Percentiles rank a stretch among this genome's conserved stretches.
These are phyloP conservation scores for Phylloscopus whistleri DNA, from an alignment of 2,113 vertebrate species.

Conservation along the genomic window DNA sequence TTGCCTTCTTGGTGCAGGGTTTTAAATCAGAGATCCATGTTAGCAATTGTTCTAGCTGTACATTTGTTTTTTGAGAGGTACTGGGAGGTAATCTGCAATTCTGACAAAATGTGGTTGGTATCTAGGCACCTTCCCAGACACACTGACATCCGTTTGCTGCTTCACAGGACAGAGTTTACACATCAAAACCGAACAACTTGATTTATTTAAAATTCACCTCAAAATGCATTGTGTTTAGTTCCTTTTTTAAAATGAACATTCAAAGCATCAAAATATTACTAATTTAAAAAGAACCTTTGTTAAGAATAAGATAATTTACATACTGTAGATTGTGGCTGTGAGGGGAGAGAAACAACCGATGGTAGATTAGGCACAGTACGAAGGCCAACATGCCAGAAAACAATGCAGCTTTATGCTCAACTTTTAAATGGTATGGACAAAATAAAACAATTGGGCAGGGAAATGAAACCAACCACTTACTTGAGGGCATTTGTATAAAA, in stretches of 20 bases:
- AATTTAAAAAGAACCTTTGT: conserved; percentile 62
- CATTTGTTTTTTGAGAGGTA: not conserved
- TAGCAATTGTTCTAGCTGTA: not conserved
- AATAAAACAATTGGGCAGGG: not conserved
- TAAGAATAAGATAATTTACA: conserved; percentile 66
- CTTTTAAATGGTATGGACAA: conserved; percentile 17
- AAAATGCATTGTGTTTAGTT: conserved; percentile 74
- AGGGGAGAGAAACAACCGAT: conserved; percentile 3
- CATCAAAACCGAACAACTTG: conserved; percentile 65
- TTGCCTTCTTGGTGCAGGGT: not conserved
- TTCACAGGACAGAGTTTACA: conserved; percentile 59
- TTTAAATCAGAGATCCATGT: not conserved
- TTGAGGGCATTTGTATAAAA: not conserved
- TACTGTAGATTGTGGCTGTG: conserved; percentile 37
- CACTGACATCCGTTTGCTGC: not conserved
- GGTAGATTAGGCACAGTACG: conserved; percentile 57
- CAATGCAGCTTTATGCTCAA: conserved; percentile 25
- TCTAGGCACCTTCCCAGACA: not conserved
- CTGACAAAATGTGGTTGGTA: not conserved
- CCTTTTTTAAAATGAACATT: conserved; percentile 68
- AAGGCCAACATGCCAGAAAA: conserved; percentile 43
- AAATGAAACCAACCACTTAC: conserved; percentile 1
- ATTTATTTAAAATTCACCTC: conserved; percentile 78
- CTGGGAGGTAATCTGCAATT: not conserved
- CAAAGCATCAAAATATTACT: conserved; percentile 73